Evolutionary conservation across 2,888 invertebrate genomes (phyloP), one percentile per base, ranked within the genome.

Genomic region (Rotaria magnacalcarata): DNA sequence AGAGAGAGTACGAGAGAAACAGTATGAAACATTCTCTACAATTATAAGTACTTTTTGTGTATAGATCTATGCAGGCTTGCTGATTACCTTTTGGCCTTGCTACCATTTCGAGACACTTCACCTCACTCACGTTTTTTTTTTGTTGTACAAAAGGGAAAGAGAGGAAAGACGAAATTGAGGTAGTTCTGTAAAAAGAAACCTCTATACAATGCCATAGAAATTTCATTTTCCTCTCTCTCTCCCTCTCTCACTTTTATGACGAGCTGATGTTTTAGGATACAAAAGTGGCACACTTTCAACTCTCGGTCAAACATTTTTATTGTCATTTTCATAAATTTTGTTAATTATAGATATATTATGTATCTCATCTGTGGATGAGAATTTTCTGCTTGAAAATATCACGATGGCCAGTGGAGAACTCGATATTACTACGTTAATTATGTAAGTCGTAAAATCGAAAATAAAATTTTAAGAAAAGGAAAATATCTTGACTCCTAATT

Each of bases 11-110:
- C 3, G 19, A 80, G n/a, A 80, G 19, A 80, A 47, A 43, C n/a
- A 47, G n/a, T 8, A 41, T 5, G 3, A 43, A 24, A 80, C 19
- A 24, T n/a, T 24, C 47, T 80, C 19, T 47, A 24, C 80, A 5
- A 2, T 24, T n/a, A 11, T 47, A 47, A 80, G 47, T 47, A 80
- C 43, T 67, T 5, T 34, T 16, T 34, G 34, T 67, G 19, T 16
- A 19, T 34, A 41, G 27, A 27, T 27, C 34, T 67, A 34, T 67
- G 34, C 27, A 67, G 1, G 34, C 34, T 19, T 67, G 67, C n/a
- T 67, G 67, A 80, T 80, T 80, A 80, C 80, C 80, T 80, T 80
- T 80, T 80, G 80, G 80, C 80, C 80, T 80, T 47, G 47, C 14
- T 47, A 43, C 24, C n/a, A 19, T 41, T 41, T 34, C 34, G 14